Base-by-base conservation (phyloP, 2,797 vertebrate species). In the Labroides dimidiatus region DNA sequence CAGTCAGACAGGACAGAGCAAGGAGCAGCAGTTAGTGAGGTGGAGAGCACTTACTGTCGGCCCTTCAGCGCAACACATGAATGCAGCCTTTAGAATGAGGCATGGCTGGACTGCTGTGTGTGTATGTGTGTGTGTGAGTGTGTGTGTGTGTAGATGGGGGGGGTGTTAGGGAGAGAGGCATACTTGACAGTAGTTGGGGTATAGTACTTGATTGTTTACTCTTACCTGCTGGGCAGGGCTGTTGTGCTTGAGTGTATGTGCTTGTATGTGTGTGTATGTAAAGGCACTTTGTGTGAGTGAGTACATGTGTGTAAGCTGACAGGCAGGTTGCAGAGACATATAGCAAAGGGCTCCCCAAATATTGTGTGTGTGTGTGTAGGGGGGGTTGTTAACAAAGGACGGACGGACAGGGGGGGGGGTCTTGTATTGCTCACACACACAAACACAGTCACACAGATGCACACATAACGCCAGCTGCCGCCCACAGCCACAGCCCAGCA, bases 21-120 rank as follows among this genome's bases (percentile, higher is more conserved):
- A 70, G 77, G 69, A 86, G 78, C 93, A 93, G 92, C 90, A 88
- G 92, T 93, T 92, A 85, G 89, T 93, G 91, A 94, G 84, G 77
- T 94, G 83, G 81, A 94, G 93, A 87, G 89, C 91, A 82, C 92
- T 94, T 84, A 85, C 71, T 91, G 90, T 90, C 81, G 69, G 75
- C 75, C 77, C 90, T 83, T 90, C 80, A 90, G 77, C 85, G 74
- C 80, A 64, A 73, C 77, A 78, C 77, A 85, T 92, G 89, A 92
- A 91, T 92, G 82, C 82, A 81, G 54, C 62, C 87, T 89, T 90
- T 89, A 80, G 54, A 92, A 84, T 84, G 81, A 86, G 67, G 64
- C 69, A 77, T 45, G 79, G 81, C 87, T 82, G 84, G 84, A 66
- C 77, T 82, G 78, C 78, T 87, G 72, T 80, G 77, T 57, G 72